These are phyloP conservation scores for Paraescarpia echinospica DNA, from an alignment of 1,140 invertebrate species.

Conservation along the genomic window DNA sequence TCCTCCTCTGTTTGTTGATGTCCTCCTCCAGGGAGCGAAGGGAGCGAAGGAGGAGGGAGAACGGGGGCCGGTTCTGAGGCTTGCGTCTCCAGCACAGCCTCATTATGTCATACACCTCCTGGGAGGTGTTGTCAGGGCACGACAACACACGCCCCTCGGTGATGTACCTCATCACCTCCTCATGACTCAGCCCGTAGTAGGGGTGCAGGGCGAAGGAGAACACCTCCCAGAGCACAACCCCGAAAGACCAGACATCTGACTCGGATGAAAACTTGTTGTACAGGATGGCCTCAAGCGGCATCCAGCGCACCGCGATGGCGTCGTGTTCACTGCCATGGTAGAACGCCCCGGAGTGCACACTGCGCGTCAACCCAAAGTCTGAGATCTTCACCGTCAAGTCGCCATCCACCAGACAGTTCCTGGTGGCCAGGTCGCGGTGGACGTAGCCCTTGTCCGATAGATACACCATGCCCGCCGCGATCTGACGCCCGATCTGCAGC, in stretches of 20 bases:
- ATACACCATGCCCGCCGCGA: slow-evolving; percentile 95
- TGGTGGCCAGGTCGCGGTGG: slow-evolving; percentile 28
- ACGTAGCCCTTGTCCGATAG: slow-evolving; percentile 64
- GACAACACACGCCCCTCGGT: slow-evolving; percentile 87
- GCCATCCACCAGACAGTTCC: slow-evolving; percentile 67
- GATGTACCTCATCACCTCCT: slow-evolving; percentile 96
- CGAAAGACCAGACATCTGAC: slow-evolving; percentile 97
- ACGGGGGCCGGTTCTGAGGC: slow-evolving; percentile 70
- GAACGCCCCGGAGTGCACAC: slow-evolving; percentile 77
- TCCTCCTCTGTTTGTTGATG: neutral
- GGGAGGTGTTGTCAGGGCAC: slow-evolving; percentile 88
- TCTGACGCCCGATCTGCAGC: slow-evolving; percentile 83
- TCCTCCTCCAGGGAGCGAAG: neutral
- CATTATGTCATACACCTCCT: slow-evolving; percentile 91
- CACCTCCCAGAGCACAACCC: slow-evolving; percentile 96
- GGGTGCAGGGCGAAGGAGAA: slow-evolving; percentile 94
- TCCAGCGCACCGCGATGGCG: slow-evolving; percentile 70
- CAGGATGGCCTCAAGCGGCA: slow-evolving; percentile 95
- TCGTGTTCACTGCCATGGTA: slow-evolving; percentile 62
- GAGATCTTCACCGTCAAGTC: slow-evolving; percentile 85
- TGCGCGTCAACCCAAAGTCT: slow-evolving; percentile 86
- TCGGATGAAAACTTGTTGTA: slow-evolving; percentile 96
- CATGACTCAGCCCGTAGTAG: slow-evolving; percentile 92
- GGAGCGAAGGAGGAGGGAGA: neutral
- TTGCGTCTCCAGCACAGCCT: slow-evolving; percentile 88